These are phyloP conservation scores for Scaptomyza cyrtandrae DNA, from an alignment of 2,888 invertebrate genomes.

Conservation along the genomic window DNA sequence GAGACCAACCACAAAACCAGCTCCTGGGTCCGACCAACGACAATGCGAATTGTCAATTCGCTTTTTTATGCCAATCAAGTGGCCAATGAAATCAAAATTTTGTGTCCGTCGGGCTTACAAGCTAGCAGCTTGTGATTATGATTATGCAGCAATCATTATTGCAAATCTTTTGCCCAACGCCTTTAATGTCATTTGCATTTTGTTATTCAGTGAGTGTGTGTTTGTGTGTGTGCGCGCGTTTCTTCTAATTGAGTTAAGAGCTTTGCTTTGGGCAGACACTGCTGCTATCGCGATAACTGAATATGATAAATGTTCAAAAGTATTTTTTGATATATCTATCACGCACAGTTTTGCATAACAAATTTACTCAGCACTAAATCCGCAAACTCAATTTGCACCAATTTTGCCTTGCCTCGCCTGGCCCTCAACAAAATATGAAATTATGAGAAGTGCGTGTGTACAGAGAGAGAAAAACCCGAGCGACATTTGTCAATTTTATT, in stretches of 20 bases:
- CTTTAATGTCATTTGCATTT: conserved; percentile 54
- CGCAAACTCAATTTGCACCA: conserved; percentile 68
- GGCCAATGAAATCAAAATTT: conserved; percentile 70
- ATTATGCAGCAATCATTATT: conserved; percentile 69
- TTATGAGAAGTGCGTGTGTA: neutral
- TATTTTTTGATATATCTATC: conserved; percentile 49
- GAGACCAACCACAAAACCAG: neutral
- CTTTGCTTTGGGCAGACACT: conserved; percentile 38
- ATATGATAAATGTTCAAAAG: conserved; percentile 31
- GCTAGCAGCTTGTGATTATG: conserved; percentile 57
- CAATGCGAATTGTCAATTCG: conserved; percentile 60
- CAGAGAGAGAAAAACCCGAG: conserved; percentile 13
- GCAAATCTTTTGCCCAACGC: conserved; percentile 39
- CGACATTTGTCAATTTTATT: conserved; percentile 76
- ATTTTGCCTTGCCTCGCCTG: conserved; percentile 9
- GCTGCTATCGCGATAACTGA: conserved; percentile 44
- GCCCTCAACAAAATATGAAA: conserved; percentile 19
- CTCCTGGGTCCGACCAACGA: conserved; percentile 52
- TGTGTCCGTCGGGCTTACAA: conserved; percentile 35
- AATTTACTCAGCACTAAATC: conserved; percentile 45
- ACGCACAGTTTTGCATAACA: conserved; percentile 68
- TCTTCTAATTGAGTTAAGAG: conserved; percentile 68
- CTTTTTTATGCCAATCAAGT: conserved; percentile 72
- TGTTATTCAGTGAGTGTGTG: conserved; percentile 4
- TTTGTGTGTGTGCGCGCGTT: conserved; percentile 15